These are phyloP conservation scores for Endotricha flammealis DNA, from an alignment of 2,888 invertebrate species.

Conservation along the genomic window DNA sequence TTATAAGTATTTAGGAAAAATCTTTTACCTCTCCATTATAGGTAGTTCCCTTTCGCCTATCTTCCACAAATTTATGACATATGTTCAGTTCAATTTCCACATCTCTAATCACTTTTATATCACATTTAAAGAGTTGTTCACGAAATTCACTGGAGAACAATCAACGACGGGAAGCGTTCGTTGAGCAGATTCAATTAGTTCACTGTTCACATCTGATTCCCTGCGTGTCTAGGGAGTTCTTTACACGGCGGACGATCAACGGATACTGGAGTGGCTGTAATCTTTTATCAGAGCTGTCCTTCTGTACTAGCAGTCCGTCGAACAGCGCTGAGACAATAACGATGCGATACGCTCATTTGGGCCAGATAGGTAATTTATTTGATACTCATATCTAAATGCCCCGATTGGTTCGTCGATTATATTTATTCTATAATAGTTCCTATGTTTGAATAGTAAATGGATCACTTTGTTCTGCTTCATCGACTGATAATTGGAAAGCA, in stretches of 20 bases:
- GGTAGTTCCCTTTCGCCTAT: no score
- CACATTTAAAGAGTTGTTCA: slow-evolving; percentile 10
- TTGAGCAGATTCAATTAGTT: slow-evolving; percentile 66
- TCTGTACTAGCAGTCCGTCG: slow-evolving; percentile 39
- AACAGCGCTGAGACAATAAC: slow-evolving; percentile 50
- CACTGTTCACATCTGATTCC: slow-evolving; percentile 25
- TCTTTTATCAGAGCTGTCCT: slow-evolving; percentile 66
- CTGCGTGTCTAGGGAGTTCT: slow-evolving; percentile 33
- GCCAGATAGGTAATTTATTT: slow-evolving; percentile 40
- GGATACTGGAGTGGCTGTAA: slow-evolving; percentile 61
- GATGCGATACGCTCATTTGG: slow-evolving; percentile 42
- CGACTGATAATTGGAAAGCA: slow-evolving; percentile 5
- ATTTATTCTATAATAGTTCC: slow-evolving; percentile 46
- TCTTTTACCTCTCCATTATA: no score
- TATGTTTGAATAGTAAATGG: slow-evolving; percentile 42
- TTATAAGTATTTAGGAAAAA: no score
- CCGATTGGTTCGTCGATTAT: slow-evolving; percentile 58
- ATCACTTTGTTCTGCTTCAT: slow-evolving; percentile 47
- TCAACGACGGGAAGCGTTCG: slow-evolving; percentile 59
- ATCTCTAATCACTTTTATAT: slow-evolving; percentile 15
- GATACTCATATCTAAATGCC: slow-evolving; percentile 52
- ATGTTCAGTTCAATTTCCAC: slow-evolving; percentile 10
- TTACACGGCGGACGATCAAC: slow-evolving; percentile 52
- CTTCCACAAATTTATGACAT: no score
- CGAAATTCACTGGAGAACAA: slow-evolving; percentile 27